Base-by-base conservation (phyloP, 2,888 invertebrate genomes). In the Hedychridium roseum region DNA sequence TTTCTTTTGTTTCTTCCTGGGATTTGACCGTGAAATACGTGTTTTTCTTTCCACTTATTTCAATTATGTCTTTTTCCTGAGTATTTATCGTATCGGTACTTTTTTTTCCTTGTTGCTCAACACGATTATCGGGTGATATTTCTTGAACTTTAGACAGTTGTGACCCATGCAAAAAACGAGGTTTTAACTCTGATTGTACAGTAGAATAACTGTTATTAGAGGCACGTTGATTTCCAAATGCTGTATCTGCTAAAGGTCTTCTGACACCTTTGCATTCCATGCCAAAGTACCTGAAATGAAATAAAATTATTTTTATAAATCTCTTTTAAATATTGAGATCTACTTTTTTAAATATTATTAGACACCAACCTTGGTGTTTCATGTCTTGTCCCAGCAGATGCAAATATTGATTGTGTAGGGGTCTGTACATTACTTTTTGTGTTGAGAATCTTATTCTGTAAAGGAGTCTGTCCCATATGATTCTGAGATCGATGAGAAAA, bases 181-280 rank as follows among this genome's bases (percentile, higher is more conserved):
- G 31, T 12, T 46, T 53, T 2, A 43, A 36, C n/a, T 45, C 38
- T 2, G 31, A 11, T 23, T 37, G 4, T 20, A 38, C 20, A n/a
- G 5, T 3, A 11, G 31, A 32, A 11, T 17, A 9, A 41, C 43
- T 38, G 12, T 48, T 36, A 5, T 37, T 28, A 18, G 12, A 20
- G 16, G 17, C 15, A 2, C 11, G 30, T n/a, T 49, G 52, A n/a
- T 6, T 1, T 1, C 30, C 38, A 38, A 35, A 12, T 34, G 26
- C 38, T 28, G 72, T 59, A 42, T 76, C 74, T 14, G 58, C 57
- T 42, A 78, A 59, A 3, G 78, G 77, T 46, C 64, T 65, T 26
- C 75, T 68, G 0, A 52, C 32, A 21, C 44, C 50, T 20, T 64
- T 71, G 9, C 16, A 23, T 30, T 64, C 66, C 9, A 38, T 36